phyloP scores from a whole-genome alignment of 2,888 invertebrate species.

The Callosobruchus maculatus region DNA sequence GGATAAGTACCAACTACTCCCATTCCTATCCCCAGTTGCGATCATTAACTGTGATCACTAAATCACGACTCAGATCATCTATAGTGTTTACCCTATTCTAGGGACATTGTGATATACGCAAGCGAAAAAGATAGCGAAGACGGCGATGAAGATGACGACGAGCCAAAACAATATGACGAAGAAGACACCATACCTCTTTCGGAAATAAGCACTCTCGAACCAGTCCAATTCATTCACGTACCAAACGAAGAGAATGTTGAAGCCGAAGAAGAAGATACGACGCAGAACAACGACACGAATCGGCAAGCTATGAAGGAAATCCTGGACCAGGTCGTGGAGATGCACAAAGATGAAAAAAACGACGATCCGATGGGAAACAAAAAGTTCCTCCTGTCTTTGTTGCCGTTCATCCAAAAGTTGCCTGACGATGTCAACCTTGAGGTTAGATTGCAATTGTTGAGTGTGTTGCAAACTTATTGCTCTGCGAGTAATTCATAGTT shows the following conservation, averaged over 20 bases:
- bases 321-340: constrained; percentile 27
- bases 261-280: constrained; percentile 2
- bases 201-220: constrained; percentile 6
- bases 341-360: constrained; percentile 31
- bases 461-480: constrained; percentile 28
- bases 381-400: constrained; percentile 34
- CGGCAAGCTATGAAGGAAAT: constrained; percentile 7
- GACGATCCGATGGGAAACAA: constrained; percentile 38
- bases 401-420: constrained; percentile 37
- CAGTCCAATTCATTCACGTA: constrained; percentile 20
- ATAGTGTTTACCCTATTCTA: not conserved
- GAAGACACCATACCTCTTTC: not conserved
- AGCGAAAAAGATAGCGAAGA: not conserved
- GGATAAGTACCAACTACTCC: too few relatives aligned
- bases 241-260: constrained; percentile 5
- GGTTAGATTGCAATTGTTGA: constrained; percentile 36
- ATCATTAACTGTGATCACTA: too few relatives aligned
- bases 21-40: too few relatives aligned
- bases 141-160: not conserved
- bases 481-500: not conserved
- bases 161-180: not conserved
- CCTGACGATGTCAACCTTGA: constrained; percentile 39
- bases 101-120: not conserved
- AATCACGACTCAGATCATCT: too few relatives aligned
- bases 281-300: constrained; percentile 7